Evolutionary conservation across 1,140 invertebrate genomes (phyloP).

Genomic region (Drosophila melanica): DNA sequence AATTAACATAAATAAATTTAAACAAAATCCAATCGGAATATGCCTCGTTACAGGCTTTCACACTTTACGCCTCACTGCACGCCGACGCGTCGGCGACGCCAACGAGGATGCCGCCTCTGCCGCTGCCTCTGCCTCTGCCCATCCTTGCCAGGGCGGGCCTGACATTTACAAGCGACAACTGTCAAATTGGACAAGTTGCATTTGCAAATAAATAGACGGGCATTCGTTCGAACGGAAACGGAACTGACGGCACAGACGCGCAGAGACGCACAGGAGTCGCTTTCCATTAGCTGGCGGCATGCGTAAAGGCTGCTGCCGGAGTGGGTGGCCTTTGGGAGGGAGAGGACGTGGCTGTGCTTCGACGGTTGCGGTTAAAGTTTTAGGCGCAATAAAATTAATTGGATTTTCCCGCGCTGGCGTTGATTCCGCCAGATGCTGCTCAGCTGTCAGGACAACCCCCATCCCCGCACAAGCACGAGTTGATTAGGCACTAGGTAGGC

Average conservation of each 20-base stretch:
- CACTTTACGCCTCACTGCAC: constrained; percentile 72
- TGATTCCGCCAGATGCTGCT: constrained; percentile 6
- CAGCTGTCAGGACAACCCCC: background rate
- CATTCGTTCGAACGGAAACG: constrained; percentile 73
- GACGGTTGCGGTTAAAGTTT: constrained; percentile 75
- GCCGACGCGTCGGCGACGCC: too few species aligned
- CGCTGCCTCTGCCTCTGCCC: too few species aligned
- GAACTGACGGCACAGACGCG: constrained; percentile 57
- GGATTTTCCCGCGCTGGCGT: too few species aligned
- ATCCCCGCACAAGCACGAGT: background rate
- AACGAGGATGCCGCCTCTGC: background rate
- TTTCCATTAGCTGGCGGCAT: constrained; percentile 24
- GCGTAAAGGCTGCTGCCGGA: constrained; percentile 8
- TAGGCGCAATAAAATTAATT: constrained; percentile 78
- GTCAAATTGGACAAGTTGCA: constrained; percentile 80
- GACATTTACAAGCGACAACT: constrained; percentile 79
- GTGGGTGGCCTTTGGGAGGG: too few species aligned
- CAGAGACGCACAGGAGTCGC: constrained; percentile 32
- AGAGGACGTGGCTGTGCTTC: constrained; percentile 42
- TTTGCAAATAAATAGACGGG: constrained; percentile 78
- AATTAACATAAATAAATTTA: constrained; percentile 83
- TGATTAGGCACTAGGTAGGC: background rate
- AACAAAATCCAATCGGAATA: constrained; percentile 81
- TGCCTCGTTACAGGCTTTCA: constrained; percentile 78
- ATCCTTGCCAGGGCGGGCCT: constrained; percentile 12